These are phyloP conservation scores for Halocaridina rubra DNA, from an alignment of 2,888 invertebrate species.

Conservation along the genomic window DNA sequence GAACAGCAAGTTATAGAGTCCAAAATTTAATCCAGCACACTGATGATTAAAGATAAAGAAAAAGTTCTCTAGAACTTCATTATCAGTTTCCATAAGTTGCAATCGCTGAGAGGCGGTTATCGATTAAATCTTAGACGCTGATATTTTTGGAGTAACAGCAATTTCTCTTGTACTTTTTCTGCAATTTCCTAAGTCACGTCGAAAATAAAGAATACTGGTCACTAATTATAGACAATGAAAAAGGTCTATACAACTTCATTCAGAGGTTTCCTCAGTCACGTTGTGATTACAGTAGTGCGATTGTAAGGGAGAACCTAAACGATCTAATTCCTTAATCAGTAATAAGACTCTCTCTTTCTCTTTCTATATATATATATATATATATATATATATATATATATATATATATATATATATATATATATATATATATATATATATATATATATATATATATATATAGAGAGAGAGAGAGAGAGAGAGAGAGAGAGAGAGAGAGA, in stretches of 20 bases:
- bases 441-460: conserved; percentile 11
- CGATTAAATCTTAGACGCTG: no score
- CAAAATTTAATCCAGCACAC: no score
- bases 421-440: conserved; percentile 19
- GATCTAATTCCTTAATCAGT: neutral
- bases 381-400: neutral
- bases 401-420: conserved; percentile 19
- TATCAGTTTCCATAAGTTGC: no score
- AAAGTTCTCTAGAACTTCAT: no score
- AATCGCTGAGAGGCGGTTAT: no score
- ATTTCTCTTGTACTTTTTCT: neutral
- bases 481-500: neutral
- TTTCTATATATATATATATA: neutral
- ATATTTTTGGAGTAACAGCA: no score
- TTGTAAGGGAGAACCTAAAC: no score
- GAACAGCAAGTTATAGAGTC: no score
- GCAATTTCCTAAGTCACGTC: neutral
- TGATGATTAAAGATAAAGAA: no score
- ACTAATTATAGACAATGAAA: neutral
- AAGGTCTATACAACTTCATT: neutral
- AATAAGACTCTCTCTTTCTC: neutral
- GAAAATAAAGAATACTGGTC: neutral
- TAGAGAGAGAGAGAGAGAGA: neutral
- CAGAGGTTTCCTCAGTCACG: neutral
- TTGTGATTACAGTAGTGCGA: neutral